These are phyloP conservation scores for Callimorpha dominula DNA, from an alignment of 2,888 invertebrate genomes.

Conservation along the genomic window DNA sequence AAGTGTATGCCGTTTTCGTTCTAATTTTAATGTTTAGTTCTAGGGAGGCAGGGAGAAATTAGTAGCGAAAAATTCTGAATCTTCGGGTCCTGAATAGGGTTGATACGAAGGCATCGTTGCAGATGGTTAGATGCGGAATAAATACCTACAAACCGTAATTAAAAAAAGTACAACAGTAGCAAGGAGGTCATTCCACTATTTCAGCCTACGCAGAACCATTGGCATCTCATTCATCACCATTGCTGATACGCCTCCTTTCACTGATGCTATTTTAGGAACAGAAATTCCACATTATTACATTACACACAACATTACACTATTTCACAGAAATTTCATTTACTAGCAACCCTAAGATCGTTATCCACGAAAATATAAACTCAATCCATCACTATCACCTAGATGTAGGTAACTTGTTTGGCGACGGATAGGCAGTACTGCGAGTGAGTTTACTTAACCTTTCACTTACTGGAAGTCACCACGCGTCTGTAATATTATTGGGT, in stretches of 20 bases:
- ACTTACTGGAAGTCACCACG: background rate
- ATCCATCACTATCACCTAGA: constrained; percentile 45
- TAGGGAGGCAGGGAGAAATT: too few species aligned
- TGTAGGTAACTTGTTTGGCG: constrained; percentile 29
- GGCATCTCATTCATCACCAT: background rate
- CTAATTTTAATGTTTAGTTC: too few species aligned
- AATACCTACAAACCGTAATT: background rate
- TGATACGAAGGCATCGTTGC: too few species aligned
- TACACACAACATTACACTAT: too few species aligned
- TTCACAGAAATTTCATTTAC: background rate
- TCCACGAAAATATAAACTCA: constrained; percentile 35
- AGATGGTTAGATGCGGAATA: too few species aligned
- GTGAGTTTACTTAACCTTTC: constrained; percentile 23
- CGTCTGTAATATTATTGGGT: background rate
- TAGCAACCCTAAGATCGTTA: background rate
- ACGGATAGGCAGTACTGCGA: constrained; percentile 27
- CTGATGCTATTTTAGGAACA: background rate
- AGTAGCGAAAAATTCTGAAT: too few species aligned
- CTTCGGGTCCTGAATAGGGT: too few species aligned
- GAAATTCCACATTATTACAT: background rate
- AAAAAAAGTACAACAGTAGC: background rate
- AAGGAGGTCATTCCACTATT: background rate
- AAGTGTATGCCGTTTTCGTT: too few species aligned
- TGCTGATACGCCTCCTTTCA: too few species aligned
- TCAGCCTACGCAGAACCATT: background rate